These are phyloP conservation scores for Tachycineta bicolor DNA, from an alignment of 2,113 vertebrate species.

Conservation along the genomic window DNA sequence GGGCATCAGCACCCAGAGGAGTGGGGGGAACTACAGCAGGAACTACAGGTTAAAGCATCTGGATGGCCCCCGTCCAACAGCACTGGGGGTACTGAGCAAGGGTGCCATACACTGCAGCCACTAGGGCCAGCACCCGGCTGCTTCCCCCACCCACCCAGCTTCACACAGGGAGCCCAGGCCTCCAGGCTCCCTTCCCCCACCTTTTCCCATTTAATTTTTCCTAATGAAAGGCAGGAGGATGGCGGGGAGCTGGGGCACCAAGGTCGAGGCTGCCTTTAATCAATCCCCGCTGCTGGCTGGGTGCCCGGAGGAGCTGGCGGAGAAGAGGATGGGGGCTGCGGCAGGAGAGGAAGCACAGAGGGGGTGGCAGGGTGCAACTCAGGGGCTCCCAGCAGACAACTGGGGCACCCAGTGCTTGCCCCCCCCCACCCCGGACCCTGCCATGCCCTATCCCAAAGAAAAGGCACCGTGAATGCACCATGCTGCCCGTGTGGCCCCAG, in stretches of 20 bases:
- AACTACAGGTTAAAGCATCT: background rate
- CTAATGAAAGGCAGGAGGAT: conserved; percentile 68
- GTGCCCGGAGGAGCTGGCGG: conserved; percentile 6
- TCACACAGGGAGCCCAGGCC: background rate
- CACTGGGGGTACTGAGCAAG: background rate
- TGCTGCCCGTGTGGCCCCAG: rapidly evolving
- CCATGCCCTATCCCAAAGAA: background rate
- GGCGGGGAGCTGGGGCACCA: conserved; percentile 57
- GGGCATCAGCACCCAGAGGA: background rate
- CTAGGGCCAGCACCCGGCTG: background rate
- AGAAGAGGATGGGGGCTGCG: background rate
- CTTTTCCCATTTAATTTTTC: conserved; percentile 60
- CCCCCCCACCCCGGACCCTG: background rate
- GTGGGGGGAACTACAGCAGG: no score
- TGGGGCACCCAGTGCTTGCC: background rate
- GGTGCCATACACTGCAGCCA: background rate
- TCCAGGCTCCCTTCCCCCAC: background rate
- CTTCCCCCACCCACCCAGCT: background rate
- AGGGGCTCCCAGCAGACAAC: background rate
- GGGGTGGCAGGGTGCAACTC: background rate
- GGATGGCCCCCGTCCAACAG: background rate
- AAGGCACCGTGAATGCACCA: conserved; percentile 31
- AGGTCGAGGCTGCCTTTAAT: conserved; percentile 69
- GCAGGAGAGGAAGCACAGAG: background rate
- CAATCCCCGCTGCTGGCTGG: conserved; percentile 51